Base-by-base conservation (phyloP, 2,113 vertebrate genomes). In the Stercorarius parasiticus region DNA sequence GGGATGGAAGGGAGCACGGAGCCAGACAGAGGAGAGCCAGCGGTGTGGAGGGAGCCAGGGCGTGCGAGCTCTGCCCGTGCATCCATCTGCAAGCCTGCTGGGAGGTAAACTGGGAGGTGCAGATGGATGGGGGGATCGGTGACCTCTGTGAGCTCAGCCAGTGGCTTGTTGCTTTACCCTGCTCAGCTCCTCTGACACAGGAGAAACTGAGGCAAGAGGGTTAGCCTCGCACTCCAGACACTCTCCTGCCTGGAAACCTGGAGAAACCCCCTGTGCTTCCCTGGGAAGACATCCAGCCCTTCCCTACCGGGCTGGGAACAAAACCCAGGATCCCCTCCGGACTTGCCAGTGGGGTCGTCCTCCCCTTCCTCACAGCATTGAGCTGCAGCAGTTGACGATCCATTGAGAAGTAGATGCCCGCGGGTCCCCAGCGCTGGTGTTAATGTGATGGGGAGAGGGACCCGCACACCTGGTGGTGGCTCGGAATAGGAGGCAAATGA, bases 401-500 rank as follows among this genome's bases (percentile, higher is more conserved):
- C 56, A 20, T 22, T 8, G 74, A 79, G 93, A 92, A 93, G 40
- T 19, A 32, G 71, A 67, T 90, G 78, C 73, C 70, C 2, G 2
- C 2, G 9, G 45, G 55, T 98, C 79, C 85, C 84, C 83, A 70
- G 96, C 0, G 5, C 90, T 95, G 90, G 73, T 96, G 90, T 74
- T 91, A 64, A 92, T 82, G 92, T 52, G 90, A 13, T 36, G 38
- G 88, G 87, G 79, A 84, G 90, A 89, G 87, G 62, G 95, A 58
- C 90, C 92, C 85, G 88, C 88, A 87, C 95, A 97, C 97, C 97
- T 98, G 96, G 93, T 2, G 42, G 82, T 74, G 85, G 86, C 91
- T 94, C 13, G 5, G 93, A 93, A 81, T 89, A 95, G 50, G 95
- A 98, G 91, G 93, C 93, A 89, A 92, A 90, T 96, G 88, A 97